Conservation (phyloP, 2,797 vertebrate species). For the Graptemys geographica region DNA sequence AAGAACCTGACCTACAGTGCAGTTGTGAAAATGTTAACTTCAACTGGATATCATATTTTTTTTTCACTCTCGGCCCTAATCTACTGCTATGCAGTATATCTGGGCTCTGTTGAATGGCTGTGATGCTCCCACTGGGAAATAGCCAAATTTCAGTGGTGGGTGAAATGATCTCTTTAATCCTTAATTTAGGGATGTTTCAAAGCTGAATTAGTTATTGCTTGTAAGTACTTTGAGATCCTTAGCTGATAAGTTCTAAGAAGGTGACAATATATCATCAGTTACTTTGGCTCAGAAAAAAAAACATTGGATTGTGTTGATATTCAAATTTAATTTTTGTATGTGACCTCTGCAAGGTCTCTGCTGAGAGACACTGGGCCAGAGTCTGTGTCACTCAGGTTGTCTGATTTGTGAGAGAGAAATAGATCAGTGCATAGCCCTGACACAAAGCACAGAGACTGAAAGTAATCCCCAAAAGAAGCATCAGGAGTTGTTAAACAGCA, state of each 20-base stretch:
- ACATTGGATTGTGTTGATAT: constrained; percentile 13
- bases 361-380: not conserved
- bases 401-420: fast-evolving
- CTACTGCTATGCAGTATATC: constrained; percentile 25
- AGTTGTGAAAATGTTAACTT: constrained; percentile 26
- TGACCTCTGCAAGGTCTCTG: not conserved
- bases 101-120: constrained; percentile 13
- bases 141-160: constrained; percentile 30
- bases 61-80: constrained; percentile 2
- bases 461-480: not conserved
- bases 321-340: not conserved
- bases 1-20: not conserved
- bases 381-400: not conserved
- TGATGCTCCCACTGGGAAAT: constrained; percentile 50
- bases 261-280: constrained; percentile 28
- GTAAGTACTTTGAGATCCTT: constrained; percentile 11
- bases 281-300: not conserved
- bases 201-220: constrained; percentile 57
- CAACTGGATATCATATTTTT: not conserved
- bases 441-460: not conserved
- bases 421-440: not conserved
- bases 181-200: constrained; percentile 61
- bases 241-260: not conserved
- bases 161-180: constrained; percentile 61
- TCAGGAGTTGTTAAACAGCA: not conserved